phyloP scores from a whole-genome alignment of 2,888 invertebrate genomes.

The Ptychoptera contaminata region DNA sequence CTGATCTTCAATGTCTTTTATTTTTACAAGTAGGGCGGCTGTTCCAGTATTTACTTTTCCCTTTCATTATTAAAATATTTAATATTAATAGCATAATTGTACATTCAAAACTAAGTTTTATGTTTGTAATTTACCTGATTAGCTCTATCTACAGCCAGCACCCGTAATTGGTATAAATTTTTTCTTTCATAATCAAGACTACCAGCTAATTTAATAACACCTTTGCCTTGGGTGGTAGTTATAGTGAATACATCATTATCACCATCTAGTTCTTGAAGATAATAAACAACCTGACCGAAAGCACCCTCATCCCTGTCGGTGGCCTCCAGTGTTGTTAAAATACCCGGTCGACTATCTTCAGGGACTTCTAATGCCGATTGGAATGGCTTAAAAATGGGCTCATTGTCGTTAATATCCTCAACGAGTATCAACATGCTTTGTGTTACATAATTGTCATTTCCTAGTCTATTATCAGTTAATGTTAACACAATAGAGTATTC shows the following conservation, averaged over 20 bases:
- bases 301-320: constrained; percentile 82
- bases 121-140: constrained; percentile 34
- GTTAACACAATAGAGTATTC: constrained; percentile 81
- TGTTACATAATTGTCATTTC: constrained; percentile 75
- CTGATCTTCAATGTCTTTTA: constrained; percentile 81
- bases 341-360: constrained; percentile 62
- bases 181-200: constrained; percentile 74
- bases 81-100: not conserved
- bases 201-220: constrained; percentile 59
- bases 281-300: constrained; percentile 82
- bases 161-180: constrained; percentile 68
- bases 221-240: constrained; percentile 71
- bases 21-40: constrained; percentile 71
- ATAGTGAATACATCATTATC: constrained; percentile 63
- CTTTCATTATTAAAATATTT: constrained; percentile 8
- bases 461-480: constrained; percentile 72
- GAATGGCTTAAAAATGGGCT: constrained; percentile 73
- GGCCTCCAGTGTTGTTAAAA: constrained; percentile 68
- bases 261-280: constrained; percentile 65
- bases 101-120: not conserved
- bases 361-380: constrained; percentile 65
- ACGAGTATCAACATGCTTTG: constrained; percentile 77
- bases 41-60: constrained; percentile 77
- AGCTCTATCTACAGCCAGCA: constrained; percentile 71
- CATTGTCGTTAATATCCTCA: constrained; percentile 86